Conservation (phyloP, 2,888 invertebrate species). For the Limnephilus lunatus region DNA sequence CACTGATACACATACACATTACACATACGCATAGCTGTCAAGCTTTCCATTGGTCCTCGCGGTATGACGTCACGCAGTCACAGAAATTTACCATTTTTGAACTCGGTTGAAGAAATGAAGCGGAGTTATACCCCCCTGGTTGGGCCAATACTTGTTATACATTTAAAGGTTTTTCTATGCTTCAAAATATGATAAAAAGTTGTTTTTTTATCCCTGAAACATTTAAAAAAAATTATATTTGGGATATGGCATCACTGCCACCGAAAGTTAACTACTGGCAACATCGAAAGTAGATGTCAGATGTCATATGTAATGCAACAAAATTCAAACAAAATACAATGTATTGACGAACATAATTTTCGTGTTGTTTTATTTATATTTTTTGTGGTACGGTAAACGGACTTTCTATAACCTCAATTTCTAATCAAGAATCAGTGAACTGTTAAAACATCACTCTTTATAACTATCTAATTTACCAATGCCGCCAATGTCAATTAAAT, state of each 20-base stretch:
- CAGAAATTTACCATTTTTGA: no score
- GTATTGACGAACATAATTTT: neutral
- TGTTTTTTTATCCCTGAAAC: no score
- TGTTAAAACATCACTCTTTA: neutral
- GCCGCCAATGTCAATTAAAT: neutral
- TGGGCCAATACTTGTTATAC: no score
- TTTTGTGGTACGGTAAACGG: conserved; percentile 15
- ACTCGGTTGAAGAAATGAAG: no score
- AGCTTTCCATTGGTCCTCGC: no score
- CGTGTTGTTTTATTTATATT: neutral
- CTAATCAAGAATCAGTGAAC: neutral
- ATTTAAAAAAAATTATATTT: neutral
- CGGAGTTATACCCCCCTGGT: no score
- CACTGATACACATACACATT: no score
- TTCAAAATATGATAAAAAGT: no score
- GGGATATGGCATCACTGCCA: neutral
- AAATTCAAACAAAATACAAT: conserved; percentile 5
- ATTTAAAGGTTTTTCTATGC: no score
- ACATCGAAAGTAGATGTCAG: neutral
- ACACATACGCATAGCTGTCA: no score
- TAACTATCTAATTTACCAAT: neutral
- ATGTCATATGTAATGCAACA: neutral
- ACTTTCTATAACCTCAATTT: neutral
- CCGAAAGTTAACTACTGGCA: neutral
- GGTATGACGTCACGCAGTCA: no score